These are phyloP conservation scores for Trichonephila inaurata DNA, from an alignment of 1,140 invertebrate species.

Conservation along the genomic window DNA sequence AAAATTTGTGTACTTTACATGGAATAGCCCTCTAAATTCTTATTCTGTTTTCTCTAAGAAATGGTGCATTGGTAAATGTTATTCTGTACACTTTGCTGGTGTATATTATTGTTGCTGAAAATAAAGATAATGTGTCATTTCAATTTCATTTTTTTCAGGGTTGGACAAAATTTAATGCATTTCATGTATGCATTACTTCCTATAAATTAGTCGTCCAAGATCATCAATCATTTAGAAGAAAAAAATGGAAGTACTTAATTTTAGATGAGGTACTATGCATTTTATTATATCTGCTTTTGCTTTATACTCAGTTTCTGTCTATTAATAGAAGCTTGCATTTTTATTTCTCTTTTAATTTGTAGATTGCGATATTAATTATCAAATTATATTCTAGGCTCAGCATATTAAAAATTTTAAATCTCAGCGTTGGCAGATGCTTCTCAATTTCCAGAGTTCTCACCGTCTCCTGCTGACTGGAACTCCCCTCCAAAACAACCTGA, in stretches of 20 bases:
- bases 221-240: conserved; percentile 97
- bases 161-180: conserved; percentile 99
- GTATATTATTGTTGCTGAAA: too few species aligned
- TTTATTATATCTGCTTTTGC: not conserved
- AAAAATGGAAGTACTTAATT: conserved; percentile 99
- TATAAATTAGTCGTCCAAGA: conserved; percentile 99
- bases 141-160: conserved; percentile 82
- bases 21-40: too few species aligned
- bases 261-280: conserved; percentile 88
- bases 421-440: conserved; percentile 97
- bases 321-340: too few species aligned
- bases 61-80: too few species aligned
- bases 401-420: conserved; percentile 99
- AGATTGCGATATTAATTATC: not conserved
- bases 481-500: conserved; percentile 98
- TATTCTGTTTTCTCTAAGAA: too few species aligned
- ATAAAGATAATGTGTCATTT: too few species aligned
- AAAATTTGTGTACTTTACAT: too few species aligned
- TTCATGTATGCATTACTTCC: conserved; percentile 99
- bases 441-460: conserved; percentile 98
- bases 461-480: conserved; percentile 97
- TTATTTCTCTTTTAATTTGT: too few species aligned
- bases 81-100: too few species aligned
- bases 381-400: conserved; percentile 85
- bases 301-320: not conserved